Base-by-base conservation (phyloP, 2,888 invertebrate species). In the Lycia hirtaria region DNA sequence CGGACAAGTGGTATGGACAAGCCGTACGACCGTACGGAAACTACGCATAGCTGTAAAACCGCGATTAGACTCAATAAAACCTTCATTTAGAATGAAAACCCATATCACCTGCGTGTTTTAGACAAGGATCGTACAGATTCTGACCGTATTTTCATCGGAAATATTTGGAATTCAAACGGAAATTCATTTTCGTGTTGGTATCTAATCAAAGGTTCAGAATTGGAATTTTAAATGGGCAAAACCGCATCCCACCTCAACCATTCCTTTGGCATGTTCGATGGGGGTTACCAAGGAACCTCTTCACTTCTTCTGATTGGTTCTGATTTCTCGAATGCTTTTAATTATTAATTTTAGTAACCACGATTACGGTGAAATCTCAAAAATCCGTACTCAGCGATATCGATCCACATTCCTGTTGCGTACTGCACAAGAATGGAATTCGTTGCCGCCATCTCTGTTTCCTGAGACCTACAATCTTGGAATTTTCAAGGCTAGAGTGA, bases 201-300 rank as follows among this genome's bases (percentile, higher is more conserved):
- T 69, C 66, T 72, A 74, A 74, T 73, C 74, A 73, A 72, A 78
- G 74, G 77, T 64, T 72, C 65, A 65, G 71, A 75, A 82, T 80
- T 76, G 78, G 80, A 82, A 82, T 83, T 82, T 81, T 79, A 81
- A 81, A 80, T 80, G 71, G 72, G 56, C 50, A 51, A 70, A 71
- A 76, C 81, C 80, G 69, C 79, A 78, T 71, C 65, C 64, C 61
- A 68, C 62, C 65, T 73, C 71, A 48, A 30, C 63, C 66, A 52
- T 73, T 72, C 72, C 73, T 73, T 73, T 73, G 67, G 60, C 56
- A 54, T 65, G 62, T 68, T 70, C 53, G 48, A 60, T 40, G 24
- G 24, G 51, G 47, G 35, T 24, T 75, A 77, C 75, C 54, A 73
- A 12, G 10, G 6, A 50, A 40, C 22, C 9, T 12, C 1, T 10